phyloP scores from a whole-genome alignment of 2,113 vertebrate species.

The Grammomys surdaster region DNA sequence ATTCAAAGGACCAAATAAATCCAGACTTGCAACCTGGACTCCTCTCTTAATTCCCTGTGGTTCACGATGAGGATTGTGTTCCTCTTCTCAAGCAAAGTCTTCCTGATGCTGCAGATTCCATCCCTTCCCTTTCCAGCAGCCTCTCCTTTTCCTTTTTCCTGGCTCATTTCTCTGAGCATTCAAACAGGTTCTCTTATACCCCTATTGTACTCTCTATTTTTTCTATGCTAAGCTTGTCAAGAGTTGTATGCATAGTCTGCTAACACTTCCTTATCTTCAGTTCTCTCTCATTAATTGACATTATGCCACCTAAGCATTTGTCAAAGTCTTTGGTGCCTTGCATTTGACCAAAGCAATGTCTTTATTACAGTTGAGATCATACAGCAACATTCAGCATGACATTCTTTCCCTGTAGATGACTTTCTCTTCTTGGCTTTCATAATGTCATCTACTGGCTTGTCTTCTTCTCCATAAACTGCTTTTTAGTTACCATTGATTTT shows the following conservation, averaged over 20 bases:
- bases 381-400: not conserved
- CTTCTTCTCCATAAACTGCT: slow-evolving; percentile 17
- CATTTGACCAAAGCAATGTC: not conserved
- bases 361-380: not conserved
- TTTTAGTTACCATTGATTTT: not conserved
- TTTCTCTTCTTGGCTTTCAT: not conserved
- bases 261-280: not conserved
- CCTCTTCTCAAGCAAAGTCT: too few relatives aligned
- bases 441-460: not conserved
- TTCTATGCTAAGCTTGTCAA: slow-evolving; percentile 5
- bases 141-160: not conserved
- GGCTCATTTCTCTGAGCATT: not conserved
- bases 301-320: not conserved
- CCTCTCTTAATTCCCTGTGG: not conserved
- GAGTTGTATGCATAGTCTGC: not conserved
- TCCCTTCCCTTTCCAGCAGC: not conserved
- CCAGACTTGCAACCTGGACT: not conserved
- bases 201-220: not conserved
- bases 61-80: too few relatives aligned
- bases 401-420: not conserved
- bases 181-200: not conserved
- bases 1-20: not conserved
- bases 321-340: slow-evolving; percentile 15
- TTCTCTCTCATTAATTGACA: slow-evolving; percentile 20
- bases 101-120: not conserved